These are phyloP conservation scores for Oligia fasciuncula DNA, from an alignment of 2,888 invertebrate species.

Conservation along the genomic window DNA sequence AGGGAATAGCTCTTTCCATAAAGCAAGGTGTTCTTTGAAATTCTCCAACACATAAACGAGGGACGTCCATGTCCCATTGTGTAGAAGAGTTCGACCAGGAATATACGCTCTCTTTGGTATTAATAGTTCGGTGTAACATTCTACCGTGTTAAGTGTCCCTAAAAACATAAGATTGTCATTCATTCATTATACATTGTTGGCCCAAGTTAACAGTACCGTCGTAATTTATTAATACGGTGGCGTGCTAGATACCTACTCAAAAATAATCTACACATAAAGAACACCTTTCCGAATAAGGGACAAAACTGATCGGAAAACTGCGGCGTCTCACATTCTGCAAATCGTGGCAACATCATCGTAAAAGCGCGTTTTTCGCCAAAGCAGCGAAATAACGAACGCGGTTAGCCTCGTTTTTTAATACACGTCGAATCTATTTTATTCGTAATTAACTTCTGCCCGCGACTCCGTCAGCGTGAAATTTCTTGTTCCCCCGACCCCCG, in stretches of 20 bases:
- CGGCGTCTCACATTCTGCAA: too few species aligned
- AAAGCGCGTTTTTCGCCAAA: not conserved
- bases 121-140: constrained; percentile 73
- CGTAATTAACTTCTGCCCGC: too few species aligned
- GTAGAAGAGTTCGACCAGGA: constrained; percentile 72
- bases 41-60: constrained; percentile 73
- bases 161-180: constrained; percentile 16
- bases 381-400: not conserved
- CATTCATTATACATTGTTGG: not conserved
- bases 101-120: constrained; percentile 74
- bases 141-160: constrained; percentile 75
- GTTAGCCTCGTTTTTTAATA: not conserved
- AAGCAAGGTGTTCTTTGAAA: constrained; percentile 65
- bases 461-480: too few species aligned
- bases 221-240: not conserved
- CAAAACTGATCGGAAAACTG: not conserved
- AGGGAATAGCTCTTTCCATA: constrained; percentile 72
- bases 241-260: not conserved
- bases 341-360: not conserved
- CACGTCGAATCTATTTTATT: too few species aligned
- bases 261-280: not conserved
- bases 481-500: too few species aligned
- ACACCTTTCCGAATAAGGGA: not conserved
- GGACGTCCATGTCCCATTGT: constrained; percentile 80
- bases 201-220: not conserved